Conservation (phyloP, 2,888 invertebrate species). For the Eupelmus urozonus region DNA sequence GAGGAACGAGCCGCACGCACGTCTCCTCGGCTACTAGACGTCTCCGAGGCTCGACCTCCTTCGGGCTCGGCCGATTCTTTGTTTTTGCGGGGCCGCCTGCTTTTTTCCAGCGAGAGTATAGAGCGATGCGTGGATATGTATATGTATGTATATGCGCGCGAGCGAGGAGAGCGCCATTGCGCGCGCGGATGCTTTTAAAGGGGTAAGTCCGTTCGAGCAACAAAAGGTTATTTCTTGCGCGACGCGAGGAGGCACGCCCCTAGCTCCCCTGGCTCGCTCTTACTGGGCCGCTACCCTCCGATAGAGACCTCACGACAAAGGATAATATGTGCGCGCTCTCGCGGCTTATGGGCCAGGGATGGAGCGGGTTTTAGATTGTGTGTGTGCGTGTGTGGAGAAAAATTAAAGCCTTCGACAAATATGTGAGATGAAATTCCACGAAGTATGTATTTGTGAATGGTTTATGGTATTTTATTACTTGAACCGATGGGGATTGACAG, state of each 20-base stretch:
- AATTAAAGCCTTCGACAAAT: slow-evolving; percentile 33
- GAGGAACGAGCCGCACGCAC: slow-evolving; percentile 11
- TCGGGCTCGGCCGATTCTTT: no score
- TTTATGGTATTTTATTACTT: slow-evolving; percentile 4
- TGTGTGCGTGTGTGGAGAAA: slow-evolving; percentile 28
- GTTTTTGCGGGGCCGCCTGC: no score
- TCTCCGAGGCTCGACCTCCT: slow-evolving; percentile 41
- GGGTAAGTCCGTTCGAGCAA: slow-evolving; percentile 36
- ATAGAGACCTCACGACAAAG: no score
- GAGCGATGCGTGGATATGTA: not conserved
- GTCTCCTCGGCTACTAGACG: no score
- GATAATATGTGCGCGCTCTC: no score
- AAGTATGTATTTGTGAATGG: not conserved
- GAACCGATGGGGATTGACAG: not conserved
- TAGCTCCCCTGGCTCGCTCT: no score
- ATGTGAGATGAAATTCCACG: slow-evolving; percentile 13
- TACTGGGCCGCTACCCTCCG: not conserved
- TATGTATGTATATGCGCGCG: not conserved
- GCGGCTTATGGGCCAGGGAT: no score
- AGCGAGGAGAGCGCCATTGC: slow-evolving; percentile 1
- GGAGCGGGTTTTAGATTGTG: no score
- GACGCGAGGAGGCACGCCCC: slow-evolving; percentile 43
- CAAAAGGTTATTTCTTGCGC: slow-evolving; percentile 49
- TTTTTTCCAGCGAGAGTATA: no score
- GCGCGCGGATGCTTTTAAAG: slow-evolving; percentile 40